Base-by-base conservation (phyloP, 1,140 invertebrate species). In the Nebria ingens region DNA sequence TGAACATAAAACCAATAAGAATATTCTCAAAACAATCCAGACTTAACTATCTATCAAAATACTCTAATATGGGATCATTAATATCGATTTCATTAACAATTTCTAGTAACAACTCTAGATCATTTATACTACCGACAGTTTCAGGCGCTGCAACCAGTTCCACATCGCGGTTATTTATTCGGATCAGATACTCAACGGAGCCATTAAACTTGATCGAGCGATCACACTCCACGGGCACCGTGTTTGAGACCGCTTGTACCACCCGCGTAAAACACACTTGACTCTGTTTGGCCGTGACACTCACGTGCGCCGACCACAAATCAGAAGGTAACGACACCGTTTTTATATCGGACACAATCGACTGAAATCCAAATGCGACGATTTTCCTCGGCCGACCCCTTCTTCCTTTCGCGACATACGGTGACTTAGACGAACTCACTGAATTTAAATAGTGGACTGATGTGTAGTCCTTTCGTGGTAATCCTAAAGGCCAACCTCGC, bases 81-180 rank as follows among this genome's bases (percentile, higher is more conserved):
- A 11, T 6, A 3, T 17, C 40, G 17, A 45, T 45, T 4, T 45
- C 15, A 17, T 45, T 45, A 9, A 45, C 40, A 12, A 45, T 45
- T 4, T 45, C 40, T 9, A 45, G 15, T 3, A 45, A 17, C 17
- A 45, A 12, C 15, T 45, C 40, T 4, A 45, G 3, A 17, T 45
- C 40, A 4, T 17, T 9, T 45, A 45, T 45, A 17, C 40, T 45
- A 17, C 9, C 17, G 6, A 45, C 40, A 4, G 40, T 17, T 3
- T 4, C 9, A 4, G 40, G 40, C 15, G 40, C 40, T 45, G 40
- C 40, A 4, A 45, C 9, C 17, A 45, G 15, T 45, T 17, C 15
- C 17, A 45, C 40, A 45, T 45, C 40, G 17, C 40, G 40, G 40
- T 45, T 45, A 17, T 45, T 45, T 4, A 45, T 45, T 9, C 40